Conservation (phyloP, 1,140 invertebrate genomes). For the Euborellia annulipes region DNA sequence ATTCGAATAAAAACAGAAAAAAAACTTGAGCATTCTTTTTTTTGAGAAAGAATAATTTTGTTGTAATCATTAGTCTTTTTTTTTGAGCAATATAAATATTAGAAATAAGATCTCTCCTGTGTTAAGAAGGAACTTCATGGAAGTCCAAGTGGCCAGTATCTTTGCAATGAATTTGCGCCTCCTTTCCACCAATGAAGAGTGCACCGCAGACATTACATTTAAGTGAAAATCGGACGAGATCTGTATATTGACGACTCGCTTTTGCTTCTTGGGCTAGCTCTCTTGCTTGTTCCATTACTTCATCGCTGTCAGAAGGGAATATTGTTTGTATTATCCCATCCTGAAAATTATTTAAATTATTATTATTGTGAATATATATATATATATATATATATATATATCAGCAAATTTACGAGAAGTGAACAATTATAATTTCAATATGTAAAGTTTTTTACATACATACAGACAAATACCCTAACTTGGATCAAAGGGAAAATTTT, state of each 20-base stretch:
- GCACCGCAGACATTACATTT: conserved; percentile 64
- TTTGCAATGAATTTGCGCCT: conserved; percentile 72
- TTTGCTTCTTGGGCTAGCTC: conserved; percentile 76
- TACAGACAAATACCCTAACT: too few species aligned
- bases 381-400: conserved; percentile 1
- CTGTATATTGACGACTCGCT: conserved; percentile 73
- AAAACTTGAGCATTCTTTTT: too few species aligned
- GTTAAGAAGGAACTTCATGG: conserved; percentile 48
- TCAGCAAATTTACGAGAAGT: too few species aligned
- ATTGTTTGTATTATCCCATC: conserved; percentile 55
- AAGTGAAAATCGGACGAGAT: conserved; percentile 71
- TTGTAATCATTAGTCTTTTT: too few species aligned
- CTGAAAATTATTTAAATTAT: conserved; percentile 27
- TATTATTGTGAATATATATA: conserved; percentile 5
- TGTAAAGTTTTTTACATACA: too few species aligned
- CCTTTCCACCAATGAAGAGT: conserved; percentile 53
- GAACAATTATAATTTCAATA: too few species aligned
- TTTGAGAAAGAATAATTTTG: too few species aligned
- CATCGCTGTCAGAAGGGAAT: conserved; percentile 58
- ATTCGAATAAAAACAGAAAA: too few species aligned
- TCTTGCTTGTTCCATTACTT: conserved; percentile 57
- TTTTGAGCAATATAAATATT: too few species aligned
- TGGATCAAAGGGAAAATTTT: too few species aligned
- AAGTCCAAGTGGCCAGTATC: conserved; percentile 72
- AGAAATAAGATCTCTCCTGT: too few species aligned